A percentile compares a stretch with the other conserved stretches of the same genome.
These are phyloP conservation scores for Opisthocomus hoazin DNA, from an alignment of 2,113 vertebrate genomes.

Conservation along the genomic window DNA sequence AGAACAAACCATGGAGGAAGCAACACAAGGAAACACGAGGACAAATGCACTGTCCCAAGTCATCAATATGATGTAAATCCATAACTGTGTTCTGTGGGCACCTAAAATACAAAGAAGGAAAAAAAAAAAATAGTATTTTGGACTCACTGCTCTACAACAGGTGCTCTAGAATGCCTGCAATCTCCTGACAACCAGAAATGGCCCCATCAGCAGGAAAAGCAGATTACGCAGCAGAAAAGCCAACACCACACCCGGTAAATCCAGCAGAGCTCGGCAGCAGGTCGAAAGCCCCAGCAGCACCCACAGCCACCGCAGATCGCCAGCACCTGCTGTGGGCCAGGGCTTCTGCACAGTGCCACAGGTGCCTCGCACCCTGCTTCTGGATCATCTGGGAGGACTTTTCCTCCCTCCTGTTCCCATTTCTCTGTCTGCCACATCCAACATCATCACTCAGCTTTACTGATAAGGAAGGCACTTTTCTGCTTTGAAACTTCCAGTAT, in stretches of 20 bases:
- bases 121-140: not conserved
- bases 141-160: not conserved
- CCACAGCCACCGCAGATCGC: not conserved
- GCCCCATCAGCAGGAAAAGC: not conserved
- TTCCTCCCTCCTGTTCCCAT: not conserved
- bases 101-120: no score
- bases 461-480: not conserved
- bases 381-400: not conserved
- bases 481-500: not conserved
- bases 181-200: not conserved
- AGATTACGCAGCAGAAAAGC: not conserved
- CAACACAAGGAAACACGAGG: not conserved
- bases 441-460: not conserved
- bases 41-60: not conserved
- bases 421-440: not conserved
- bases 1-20: not conserved
- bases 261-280: not conserved
- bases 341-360: not conserved
- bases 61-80: not conserved
- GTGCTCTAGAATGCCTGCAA: not conserved
- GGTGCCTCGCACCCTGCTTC: not conserved
- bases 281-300: accelerated
- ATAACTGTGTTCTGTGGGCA: not conserved
- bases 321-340: not conserved
- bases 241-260: no score